Conservation (phyloP, 53 echinoderm and acorn worm genomes). For the Actinopyga echinites region DNA sequence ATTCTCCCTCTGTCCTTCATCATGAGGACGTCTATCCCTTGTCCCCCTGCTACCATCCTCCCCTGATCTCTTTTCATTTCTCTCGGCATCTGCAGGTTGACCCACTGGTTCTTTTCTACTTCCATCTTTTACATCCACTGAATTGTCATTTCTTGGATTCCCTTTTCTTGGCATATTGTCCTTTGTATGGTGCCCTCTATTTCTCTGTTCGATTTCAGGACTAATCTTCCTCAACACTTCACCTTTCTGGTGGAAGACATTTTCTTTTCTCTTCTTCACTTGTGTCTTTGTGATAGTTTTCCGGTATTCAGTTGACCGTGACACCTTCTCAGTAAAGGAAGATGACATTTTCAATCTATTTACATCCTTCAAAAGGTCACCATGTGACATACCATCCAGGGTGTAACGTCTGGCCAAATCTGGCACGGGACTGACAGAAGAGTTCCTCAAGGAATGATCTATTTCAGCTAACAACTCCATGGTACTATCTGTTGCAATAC, state of each 20-base stretch:
- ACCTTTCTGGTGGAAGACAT: too few species aligned
- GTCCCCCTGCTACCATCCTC: too few species aligned
- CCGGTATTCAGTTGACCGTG: too few species aligned
- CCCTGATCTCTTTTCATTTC: too few species aligned
- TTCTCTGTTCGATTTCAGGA: background rate
- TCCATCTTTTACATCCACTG: background rate
- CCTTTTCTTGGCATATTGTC: background rate
- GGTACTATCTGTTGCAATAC: conserved; percentile 67
- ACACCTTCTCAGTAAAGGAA: too few species aligned
- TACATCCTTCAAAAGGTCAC: background rate
- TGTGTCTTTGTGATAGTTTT: too few species aligned
- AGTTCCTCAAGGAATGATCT: conserved; percentile 71
- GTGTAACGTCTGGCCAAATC: conserved; percentile 16
- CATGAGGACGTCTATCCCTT: too few species aligned
- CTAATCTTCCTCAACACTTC: background rate
- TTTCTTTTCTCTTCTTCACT: too few species aligned
- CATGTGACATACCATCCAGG: background rate
- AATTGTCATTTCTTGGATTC: background rate
- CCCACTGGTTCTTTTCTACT: conserved; percentile 2
- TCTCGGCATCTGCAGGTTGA: background rate
- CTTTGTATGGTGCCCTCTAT: too few species aligned
- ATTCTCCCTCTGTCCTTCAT: too few species aligned
- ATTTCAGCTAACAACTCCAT: conserved; percentile 83
- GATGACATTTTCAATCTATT: too few species aligned
- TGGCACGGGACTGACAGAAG: conserved; percentile 63